Conservation (phyloP, 2,888 invertebrate species). For the Homarus gammarus region DNA sequence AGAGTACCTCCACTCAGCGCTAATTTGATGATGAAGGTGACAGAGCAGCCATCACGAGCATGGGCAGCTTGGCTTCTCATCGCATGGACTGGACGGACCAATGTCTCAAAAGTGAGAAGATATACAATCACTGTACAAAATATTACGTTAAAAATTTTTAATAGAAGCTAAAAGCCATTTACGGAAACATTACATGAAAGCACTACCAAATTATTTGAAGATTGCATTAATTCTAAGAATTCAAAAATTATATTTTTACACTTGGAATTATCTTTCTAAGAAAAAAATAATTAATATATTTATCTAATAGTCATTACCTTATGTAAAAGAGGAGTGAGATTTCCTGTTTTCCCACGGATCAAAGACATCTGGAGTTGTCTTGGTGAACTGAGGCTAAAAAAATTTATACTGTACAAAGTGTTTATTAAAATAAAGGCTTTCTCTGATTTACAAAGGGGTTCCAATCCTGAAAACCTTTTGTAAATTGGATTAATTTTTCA, state of each 20-base stretch:
- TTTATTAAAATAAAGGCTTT: too few relatives aligned
- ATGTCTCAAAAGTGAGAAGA: background rate
- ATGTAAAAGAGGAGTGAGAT: background rate
- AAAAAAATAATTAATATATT: background rate
- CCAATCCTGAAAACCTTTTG: background rate
- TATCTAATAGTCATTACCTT: background rate
- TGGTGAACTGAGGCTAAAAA: background rate
- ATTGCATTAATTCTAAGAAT: background rate
- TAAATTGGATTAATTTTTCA: background rate
- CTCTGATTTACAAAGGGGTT: background rate
- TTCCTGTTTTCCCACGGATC: background rate
- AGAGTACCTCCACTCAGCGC: constrained; percentile 22
- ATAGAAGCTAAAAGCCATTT: background rate
- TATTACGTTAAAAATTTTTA: background rate
- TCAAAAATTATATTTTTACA: background rate
- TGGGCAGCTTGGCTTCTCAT: background rate
- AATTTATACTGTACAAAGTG: background rate
- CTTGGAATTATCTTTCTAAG: background rate
- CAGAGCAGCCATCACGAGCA: background rate
- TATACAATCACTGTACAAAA: background rate
- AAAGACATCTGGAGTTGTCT: background rate
- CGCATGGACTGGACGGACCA: background rate
- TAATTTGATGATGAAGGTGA: constrained; percentile 18
- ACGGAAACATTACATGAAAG: background rate
- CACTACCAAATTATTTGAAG: background rate